Conservation (phyloP, 2,888 invertebrate species). For the Hoplodrina blanda region DNA sequence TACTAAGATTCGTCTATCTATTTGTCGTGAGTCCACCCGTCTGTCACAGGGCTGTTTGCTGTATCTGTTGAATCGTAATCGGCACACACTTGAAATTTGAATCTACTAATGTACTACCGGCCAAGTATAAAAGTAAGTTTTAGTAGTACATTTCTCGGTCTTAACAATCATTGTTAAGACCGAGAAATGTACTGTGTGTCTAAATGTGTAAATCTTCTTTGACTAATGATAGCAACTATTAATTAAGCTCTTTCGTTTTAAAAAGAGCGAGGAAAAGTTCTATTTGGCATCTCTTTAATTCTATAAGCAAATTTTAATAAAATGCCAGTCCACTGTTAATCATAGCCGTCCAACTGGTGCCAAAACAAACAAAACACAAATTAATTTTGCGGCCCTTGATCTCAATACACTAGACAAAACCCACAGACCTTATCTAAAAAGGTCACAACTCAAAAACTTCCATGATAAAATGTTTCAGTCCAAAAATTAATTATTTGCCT, state of each 20-base stretch:
- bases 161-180: too few relatives aligned
- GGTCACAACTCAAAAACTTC: constrained; percentile 63
- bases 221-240: background rate
- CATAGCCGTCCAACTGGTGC: background rate
- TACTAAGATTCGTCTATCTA: too few relatives aligned
- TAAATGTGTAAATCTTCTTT: too few relatives aligned
- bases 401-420: constrained; percentile 28
- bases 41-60: too few relatives aligned
- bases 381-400: constrained; percentile 13
- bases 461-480: constrained; percentile 66
- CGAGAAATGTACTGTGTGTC: too few relatives aligned
- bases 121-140: too few relatives aligned
- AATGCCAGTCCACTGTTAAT: background rate
- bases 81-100: too few relatives aligned
- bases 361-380: background rate
- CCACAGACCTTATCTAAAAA: constrained; percentile 45
- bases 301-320: background rate
- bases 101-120: too few relatives aligned
- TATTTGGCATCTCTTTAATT: background rate
- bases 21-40: too few relatives aligned
- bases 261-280: background rate
- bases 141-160: too few relatives aligned
- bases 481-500: constrained; percentile 80
- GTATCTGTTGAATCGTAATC: too few relatives aligned
- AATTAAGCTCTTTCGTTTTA: background rate